Evolutionary conservation across 2,797 vertebrate species (phyloP), one percentile per base, ranked within the genome.

Genomic region (Periparus ater): DNA sequence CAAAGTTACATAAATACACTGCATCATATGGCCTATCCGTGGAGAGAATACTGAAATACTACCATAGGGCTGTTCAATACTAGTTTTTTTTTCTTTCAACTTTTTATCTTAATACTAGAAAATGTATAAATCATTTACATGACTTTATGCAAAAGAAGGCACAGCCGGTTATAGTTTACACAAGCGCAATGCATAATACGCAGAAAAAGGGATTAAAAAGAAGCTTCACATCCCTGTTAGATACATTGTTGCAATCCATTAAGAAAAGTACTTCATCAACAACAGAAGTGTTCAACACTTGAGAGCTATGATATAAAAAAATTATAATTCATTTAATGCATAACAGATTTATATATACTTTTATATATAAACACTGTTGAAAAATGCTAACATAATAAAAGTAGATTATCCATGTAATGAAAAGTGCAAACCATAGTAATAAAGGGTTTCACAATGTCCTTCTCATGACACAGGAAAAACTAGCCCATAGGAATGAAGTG

Each of bases 121-220:
- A 98, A 98, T 98, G 98, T 98, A 98, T 97, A 98, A 98, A 98
- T 98, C 98, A 98, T 99, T 98, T 98, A 98, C 98, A 98, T 97
- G 98, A 98, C 97, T 95, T 98, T 98, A 98, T 98, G 98, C 97
- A 98, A 98, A 98, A 97, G 96, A 99, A 99, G 99, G 99, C 99
- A 99, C 99, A 98, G 98, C 98, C 98, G 98, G 98, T 98, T 98
- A 98, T 98, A 98, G 97, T 96, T 96, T 98, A 97, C 95, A 97
- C 94, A 98, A 98, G 98, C 98, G 98, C 97, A 98, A 96, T 98
- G 98, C 98, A 98, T 98, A 98, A 97, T 98, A 98, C 88, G 98
- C 98, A 97, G 96, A 90, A 94, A 96, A 98, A 96, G 96, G 96
- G 95, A 97, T 95, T 66, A 93, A 96, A 97, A 96, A 93, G 85